phyloP scores from a whole-genome alignment of 64 coral and sea anemone species.

The Montipora foliosa region DNA sequence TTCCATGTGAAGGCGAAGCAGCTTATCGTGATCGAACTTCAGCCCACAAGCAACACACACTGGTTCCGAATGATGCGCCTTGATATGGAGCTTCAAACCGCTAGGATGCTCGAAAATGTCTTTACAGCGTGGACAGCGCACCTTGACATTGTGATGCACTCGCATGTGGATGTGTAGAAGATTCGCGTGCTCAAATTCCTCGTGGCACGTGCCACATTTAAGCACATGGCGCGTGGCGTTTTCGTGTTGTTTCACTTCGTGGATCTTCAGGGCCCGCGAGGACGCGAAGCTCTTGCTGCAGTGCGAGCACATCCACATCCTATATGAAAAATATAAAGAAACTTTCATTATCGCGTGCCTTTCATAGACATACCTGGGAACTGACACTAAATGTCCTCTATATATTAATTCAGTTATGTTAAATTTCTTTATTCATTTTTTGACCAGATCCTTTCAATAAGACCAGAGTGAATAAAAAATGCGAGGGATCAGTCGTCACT shows the following conservation, averaged over 20 bases:
- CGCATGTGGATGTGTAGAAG: constrained; percentile 91
- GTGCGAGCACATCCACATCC: constrained; percentile 82
- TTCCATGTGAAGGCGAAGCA: constrained; percentile 88
- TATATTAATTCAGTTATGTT: no score
- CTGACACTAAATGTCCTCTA: background rate
- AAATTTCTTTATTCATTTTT: no score
- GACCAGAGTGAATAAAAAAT: no score
- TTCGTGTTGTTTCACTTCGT: constrained; percentile 90
- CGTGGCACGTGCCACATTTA: constrained; percentile 79
- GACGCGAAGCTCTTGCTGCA: constrained; percentile 82
- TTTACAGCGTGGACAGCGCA: constrained; percentile 87
- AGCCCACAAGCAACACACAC: constrained; percentile 85
- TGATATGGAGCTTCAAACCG: constrained; percentile 70
- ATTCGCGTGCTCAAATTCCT: constrained; percentile 89
- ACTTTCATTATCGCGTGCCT: background rate
- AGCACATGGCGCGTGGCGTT: constrained; percentile 67
- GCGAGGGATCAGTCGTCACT: no score
- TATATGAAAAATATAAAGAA: background rate
- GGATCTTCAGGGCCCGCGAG: constrained; percentile 79
- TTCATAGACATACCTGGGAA: background rate
- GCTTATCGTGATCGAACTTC: constrained; percentile 93
- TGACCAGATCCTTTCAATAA: no score
- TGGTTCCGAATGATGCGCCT: constrained; percentile 81
- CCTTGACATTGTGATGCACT: constrained; percentile 79
- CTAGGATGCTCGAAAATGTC: constrained; percentile 89